Percentiles rank a stretch among this genome's conserved stretches.
Conservation (phyloP, 92 coral and sea anemone species). For the Anthopleura xanthogrammica region DNA sequence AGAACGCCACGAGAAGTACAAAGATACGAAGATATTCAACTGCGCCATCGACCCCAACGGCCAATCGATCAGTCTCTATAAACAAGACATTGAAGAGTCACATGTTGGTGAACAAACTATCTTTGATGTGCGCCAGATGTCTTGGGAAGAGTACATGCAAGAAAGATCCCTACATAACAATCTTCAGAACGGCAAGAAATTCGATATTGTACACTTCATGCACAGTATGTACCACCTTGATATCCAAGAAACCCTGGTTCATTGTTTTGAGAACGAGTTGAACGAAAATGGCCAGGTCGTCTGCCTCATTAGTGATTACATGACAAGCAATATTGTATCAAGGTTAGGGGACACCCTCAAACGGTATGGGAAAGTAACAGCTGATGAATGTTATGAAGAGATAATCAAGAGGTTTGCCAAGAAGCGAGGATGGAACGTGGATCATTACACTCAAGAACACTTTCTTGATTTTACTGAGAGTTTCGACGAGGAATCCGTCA, state of each 20-base stretch:
- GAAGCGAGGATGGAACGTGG: not conserved
- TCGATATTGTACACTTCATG: slow-evolving; percentile 42
- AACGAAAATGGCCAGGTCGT: slow-evolving; percentile 12
- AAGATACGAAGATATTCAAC: slow-evolving; percentile 16
- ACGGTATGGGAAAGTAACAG: too few relatives aligned
- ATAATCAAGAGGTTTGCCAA: not conserved
- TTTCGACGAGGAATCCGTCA: not conserved
- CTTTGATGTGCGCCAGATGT: slow-evolving; percentile 24
- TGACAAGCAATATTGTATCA: too few relatives aligned
- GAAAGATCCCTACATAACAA: not conserved
- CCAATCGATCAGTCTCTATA: not conserved
- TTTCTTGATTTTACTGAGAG: not conserved
- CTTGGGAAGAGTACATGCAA: slow-evolving; percentile 31
- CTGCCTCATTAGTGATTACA: not conserved
- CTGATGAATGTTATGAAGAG: not conserved
- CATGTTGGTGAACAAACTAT: not conserved
- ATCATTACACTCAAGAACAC: not conserved
- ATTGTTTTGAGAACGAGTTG: slow-evolving; percentile 37
- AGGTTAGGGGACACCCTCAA: too few relatives aligned
- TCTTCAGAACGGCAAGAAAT: not conserved
- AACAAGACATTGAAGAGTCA: not conserved
- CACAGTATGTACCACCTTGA: slow-evolving; percentile 43
- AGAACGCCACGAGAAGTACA: slow-evolving; percentile 5
- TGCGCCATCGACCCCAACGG: slow-evolving; percentile 24
- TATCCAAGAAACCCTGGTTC: slow-evolving; percentile 17